phyloP scores from a whole-genome alignment of 1,140 invertebrate genomes.

The Trichonephila clavata region DNA sequence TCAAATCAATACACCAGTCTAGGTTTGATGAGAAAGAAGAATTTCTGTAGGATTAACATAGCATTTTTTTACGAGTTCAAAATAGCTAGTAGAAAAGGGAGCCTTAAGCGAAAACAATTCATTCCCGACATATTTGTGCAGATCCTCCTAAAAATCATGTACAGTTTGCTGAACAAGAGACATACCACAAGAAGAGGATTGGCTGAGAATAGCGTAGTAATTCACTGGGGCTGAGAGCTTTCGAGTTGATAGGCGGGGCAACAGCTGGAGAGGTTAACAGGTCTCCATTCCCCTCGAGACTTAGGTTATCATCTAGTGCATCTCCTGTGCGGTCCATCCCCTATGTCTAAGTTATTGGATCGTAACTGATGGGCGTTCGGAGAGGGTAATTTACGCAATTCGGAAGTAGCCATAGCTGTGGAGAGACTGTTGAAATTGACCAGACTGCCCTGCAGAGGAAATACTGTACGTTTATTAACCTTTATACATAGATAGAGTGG shows the following conservation, averaged over 20 bases:
- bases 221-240: background rate
- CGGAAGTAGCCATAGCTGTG: background rate
- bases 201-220: background rate
- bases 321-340: background rate
- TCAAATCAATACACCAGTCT: too few relatives aligned
- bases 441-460: background rate
- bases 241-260: conserved; percentile 23
- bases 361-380: background rate
- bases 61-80: too few relatives aligned
- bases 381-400: background rate
- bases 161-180: background rate
- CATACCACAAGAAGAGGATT: conserved; percentile 14
- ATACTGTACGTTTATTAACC: too few relatives aligned
- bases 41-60: too few relatives aligned
- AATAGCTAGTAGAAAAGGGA: too few relatives aligned
- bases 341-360: background rate
- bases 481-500: too few relatives aligned
- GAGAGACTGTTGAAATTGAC: background rate
- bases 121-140: too few relatives aligned
- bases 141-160: too few relatives aligned
- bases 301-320: conserved; percentile 11
- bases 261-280: conserved; percentile 7
- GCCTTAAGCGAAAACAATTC: too few relatives aligned
- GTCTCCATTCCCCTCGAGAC: background rate
- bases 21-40: too few relatives aligned